Evolutionary conservation across 1,140 invertebrate genomes (phyloP), one percentile per base, ranked within the genome.

Genomic region (Conopomorpha cramerella): DNA sequence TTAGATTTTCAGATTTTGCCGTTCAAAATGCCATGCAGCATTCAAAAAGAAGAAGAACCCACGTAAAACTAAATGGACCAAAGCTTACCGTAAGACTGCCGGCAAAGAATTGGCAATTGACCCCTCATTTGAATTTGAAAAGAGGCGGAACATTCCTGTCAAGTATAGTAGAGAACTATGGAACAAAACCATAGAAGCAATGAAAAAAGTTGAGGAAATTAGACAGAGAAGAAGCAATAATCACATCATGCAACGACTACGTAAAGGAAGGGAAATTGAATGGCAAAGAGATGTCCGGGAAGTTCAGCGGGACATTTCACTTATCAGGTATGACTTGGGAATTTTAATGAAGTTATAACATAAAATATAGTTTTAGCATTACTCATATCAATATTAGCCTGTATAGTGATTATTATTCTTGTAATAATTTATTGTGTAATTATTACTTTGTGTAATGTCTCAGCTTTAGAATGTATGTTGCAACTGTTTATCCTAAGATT

Each of bases 31-130:
- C 73, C 94, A 98, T 57, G 91, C 90, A 72, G 91, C 93, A 10
- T 99, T 99, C 63, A 98, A 99, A 78, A 97, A 95, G 84, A 99
- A 98, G 85, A 94, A 96, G 82, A 99, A 99, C 70, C 98, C 98
- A 40, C 88, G 97, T 56, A 99, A 97, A 80, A 89, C 93, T 0
- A 89, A 87, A 81, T 99, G 97, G 97, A 99, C 98, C 0, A 99
- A 99, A 82, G 95, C 95, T 0, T 98, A 94, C 76, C 85, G 98
- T 44, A 99, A 99, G 78, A 90, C 93, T 29, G 88, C 88, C 29
- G 96, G 96, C 31, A 99, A 99, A 77, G 97, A 99, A 68, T 82
- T 99, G 63, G 86, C 92, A 3, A 89, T 97, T 27, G 97, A 99
- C 80, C 91, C 95, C 25, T 87, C 92, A 8, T 97, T 98, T 73